Evolutionary conservation across 2,888 invertebrate species (phyloP).

Genomic region (Caenorhabditis auriculariae): DNA sequence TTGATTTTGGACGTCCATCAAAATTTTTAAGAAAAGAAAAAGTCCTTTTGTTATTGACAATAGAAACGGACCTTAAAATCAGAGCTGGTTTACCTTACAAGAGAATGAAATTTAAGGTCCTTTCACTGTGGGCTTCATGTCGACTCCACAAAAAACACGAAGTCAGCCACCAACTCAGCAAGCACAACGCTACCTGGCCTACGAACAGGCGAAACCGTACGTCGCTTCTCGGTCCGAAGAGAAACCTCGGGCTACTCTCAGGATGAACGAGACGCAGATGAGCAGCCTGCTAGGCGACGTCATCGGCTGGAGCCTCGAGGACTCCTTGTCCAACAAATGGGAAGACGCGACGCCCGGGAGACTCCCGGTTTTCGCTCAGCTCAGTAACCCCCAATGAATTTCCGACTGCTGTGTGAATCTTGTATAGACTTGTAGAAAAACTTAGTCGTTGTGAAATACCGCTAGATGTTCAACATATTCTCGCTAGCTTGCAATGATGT

Average conservation of each 20-base stretch:
- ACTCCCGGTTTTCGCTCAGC: constrained; percentile 46
- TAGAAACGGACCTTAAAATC: neutral
- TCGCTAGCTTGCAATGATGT: too few species aligned
- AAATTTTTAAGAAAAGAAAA: too few species aligned
- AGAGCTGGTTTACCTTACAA: neutral
- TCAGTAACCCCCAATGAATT: constrained; percentile 40
- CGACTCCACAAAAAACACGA: too few species aligned
- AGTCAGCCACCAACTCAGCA: neutral
- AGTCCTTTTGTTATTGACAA: too few species aligned
- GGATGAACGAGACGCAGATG: constrained; percentile 18
- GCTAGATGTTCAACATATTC: too few species aligned
- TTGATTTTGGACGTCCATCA: too few species aligned
- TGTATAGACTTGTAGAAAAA: too few species aligned
- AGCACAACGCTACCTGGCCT: constrained; percentile 1
- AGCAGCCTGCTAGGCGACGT: constrained; percentile 35
- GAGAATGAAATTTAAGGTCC: constrained; percentile 3
- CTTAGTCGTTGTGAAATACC: too few species aligned
- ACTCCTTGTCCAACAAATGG: constrained; percentile 2
- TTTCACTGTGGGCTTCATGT: constrained; percentile 11
- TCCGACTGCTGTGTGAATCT: too few species aligned
- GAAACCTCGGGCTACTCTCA: neutral
- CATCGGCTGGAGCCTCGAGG: constrained; percentile 19
- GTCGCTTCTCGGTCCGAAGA: neutral
- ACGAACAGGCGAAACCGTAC: constrained; percentile 6
- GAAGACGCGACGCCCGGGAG: constrained; percentile 20